Evolutionary conservation across 2,113 vertebrate genomes (phyloP), one percentile per base, ranked within the genome.

Genomic region (Gallinago paraguaiae): DNA sequence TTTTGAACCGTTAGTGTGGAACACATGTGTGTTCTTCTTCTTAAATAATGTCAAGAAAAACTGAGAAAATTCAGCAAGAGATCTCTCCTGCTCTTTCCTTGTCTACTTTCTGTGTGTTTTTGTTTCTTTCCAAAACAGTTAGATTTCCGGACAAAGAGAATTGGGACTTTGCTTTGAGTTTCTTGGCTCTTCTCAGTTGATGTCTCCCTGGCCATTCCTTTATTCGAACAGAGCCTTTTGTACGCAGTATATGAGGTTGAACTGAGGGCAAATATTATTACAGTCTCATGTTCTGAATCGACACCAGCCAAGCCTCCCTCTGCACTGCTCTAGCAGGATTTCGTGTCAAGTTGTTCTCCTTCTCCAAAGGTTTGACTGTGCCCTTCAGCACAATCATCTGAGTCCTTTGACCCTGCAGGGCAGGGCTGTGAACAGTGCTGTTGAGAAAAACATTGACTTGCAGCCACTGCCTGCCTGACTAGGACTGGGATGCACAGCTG

Each of bases 201-300:
- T 30, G 74, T 95, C 92, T 89, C 70, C 54, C 54, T 43, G 63
- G 86, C 92, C 27, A 35, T 92, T 94, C 64, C 86, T 92, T 94
- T 92, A 64, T 79, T 86, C 51, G 17, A 93, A 96, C 87, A 96
- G 89, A 96, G 93, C 45, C 94, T 93, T 97, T 96, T 97, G 96
- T 97, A 76, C 6, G 1, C 64, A 79, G 65, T 68, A 93, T 63
- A 91, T 96, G 92, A 93, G 91, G 94, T 95, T 89, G 94, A 97
- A 97, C 94, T 12, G 0, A 91, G 81, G 92, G 96, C 95, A 97
- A 97, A 97, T 96, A 95, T 97, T 96, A 94, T 97, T 95, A 68
- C 86, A 94, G 96, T 95, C 88, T 96, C 93, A 68, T 91, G 53
- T 96, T 97, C 88, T 95, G 87, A 75, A 28, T 50, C 3, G 35